Evolutionary conservation across 2,888 invertebrate genomes (phyloP).

Genomic region (Pasiphila rectangulata): DNA sequence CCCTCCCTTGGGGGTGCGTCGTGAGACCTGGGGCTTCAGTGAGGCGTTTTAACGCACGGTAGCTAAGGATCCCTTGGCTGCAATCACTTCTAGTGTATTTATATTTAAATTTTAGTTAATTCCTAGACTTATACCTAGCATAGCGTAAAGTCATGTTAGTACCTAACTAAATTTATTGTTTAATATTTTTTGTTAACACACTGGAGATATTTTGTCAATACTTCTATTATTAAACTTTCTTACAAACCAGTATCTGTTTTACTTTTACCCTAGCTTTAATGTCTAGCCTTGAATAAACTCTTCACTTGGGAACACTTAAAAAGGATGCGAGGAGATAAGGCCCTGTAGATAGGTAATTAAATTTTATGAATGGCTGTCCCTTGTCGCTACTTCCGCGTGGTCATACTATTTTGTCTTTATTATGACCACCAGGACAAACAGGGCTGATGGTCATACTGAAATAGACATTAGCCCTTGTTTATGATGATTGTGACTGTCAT

Average conservation of each 20-base stretch:
- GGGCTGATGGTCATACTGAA: too few relatives aligned
- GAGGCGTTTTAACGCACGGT: conserved; percentile 17
- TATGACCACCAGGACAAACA: too few relatives aligned
- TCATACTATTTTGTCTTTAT: too few relatives aligned
- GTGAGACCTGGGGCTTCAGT: conserved; percentile 17
- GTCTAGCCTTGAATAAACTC: too few relatives aligned
- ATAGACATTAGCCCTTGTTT: too few relatives aligned
- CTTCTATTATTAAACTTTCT: conserved; percentile 80
- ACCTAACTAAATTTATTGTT: conserved; percentile 80
- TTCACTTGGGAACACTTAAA: too few relatives aligned
- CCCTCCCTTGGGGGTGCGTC: conserved; percentile 24
- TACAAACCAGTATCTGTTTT: conserved; percentile 57
- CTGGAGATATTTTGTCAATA: conserved; percentile 81
- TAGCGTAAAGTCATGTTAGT: conserved; percentile 76
- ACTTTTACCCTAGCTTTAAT: conserved; percentile 7
- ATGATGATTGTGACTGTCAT: too few relatives aligned
- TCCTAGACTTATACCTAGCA: conserved; percentile 77
- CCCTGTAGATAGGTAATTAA: too few relatives aligned
- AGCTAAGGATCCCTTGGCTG: conserved; percentile 23
- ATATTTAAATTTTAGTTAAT: conserved; percentile 79
- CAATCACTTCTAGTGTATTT: conserved; percentile 76
- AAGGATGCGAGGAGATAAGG: too few relatives aligned
- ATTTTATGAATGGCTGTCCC: too few relatives aligned
- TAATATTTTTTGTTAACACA: conserved; percentile 67
- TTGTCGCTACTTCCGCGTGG: too few relatives aligned